Evolutionary conservation across 2,888 invertebrate species (phyloP).

Genomic region (Syrphus vitripennis): DNA sequence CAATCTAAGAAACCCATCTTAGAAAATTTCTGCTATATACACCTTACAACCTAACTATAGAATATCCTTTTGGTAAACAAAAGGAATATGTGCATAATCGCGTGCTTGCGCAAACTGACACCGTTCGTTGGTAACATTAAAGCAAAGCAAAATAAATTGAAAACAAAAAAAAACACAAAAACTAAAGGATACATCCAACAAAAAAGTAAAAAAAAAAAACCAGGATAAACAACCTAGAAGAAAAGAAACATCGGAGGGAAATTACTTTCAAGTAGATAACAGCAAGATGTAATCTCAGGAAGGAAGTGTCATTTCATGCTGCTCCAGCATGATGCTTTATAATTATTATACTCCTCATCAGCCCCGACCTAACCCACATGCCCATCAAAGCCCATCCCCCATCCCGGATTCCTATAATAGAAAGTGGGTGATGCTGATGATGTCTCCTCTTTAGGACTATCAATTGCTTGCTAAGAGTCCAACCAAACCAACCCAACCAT

Average conservation of each 20-base stretch:
- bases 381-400: constrained; percentile 7
- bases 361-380: background rate
- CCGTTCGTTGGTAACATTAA: constrained; percentile 35
- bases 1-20: constrained; percentile 37
- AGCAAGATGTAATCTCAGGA: constrained; percentile 71
- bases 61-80: constrained; percentile 36
- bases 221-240: constrained; percentile 50
- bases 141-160: constrained; percentile 6
- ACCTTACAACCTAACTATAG: too few species aligned
- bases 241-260: constrained; percentile 62
- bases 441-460: background rate
- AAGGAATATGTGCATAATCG: constrained; percentile 40
- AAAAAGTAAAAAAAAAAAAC: too few species aligned
- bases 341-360: constrained; percentile 41
- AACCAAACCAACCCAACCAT: background rate
- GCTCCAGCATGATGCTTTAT: constrained; percentile 66
- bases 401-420: background rate
- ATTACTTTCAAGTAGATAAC: constrained; percentile 72
- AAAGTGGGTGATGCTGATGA: background rate
- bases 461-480: constrained; percentile 25
- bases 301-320: constrained; percentile 72
- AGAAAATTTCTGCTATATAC: constrained; percentile 35
- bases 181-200: constrained; percentile 9
- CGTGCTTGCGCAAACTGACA: constrained; percentile 53
- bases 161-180: background rate